A percentile compares a stretch with the other conserved stretches of the same genome.
These are phyloP conservation scores for Oostethus manadensis DNA, from an alignment of 2,113 vertebrate genomes.

Conservation along the genomic window DNA sequence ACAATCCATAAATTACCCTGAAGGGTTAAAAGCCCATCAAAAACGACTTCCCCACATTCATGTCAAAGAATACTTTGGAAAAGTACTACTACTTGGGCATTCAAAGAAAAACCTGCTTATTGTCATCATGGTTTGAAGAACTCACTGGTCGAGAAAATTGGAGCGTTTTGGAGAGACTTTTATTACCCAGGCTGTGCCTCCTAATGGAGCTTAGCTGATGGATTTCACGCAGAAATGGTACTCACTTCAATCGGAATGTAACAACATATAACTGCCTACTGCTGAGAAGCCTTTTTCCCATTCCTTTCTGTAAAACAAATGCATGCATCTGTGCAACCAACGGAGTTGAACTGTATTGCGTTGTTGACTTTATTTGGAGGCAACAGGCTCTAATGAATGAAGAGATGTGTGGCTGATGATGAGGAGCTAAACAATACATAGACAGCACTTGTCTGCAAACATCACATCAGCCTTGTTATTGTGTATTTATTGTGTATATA, in stretches of 20 bases:
- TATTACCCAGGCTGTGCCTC: conserved; percentile 5
- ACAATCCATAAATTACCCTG: background rate
- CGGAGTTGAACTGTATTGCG: background rate
- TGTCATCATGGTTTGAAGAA: conserved; percentile 24
- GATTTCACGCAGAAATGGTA: conserved; percentile 27
- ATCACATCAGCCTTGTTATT: too few species aligned
- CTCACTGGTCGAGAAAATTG: conserved; percentile 11
- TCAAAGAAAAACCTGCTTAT: conserved; percentile 10
- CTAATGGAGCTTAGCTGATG: conserved; percentile 28
- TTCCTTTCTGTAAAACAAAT: conserved; percentile 14
- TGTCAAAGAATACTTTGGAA: conserved; percentile 3
- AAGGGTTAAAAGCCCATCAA: background rate
- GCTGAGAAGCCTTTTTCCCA: conserved; percentile 12
- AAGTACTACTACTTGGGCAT: conserved; percentile 1
- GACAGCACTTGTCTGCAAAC: background rate
- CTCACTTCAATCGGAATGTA: conserved; percentile 11
- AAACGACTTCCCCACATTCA: background rate
- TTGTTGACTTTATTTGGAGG: background rate
- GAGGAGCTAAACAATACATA: background rate
- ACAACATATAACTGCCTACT: conserved; percentile 9
- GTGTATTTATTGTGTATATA: too few species aligned
- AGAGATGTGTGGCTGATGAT: background rate
- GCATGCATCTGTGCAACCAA: background rate
- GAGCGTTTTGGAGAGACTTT: conserved; percentile 12
- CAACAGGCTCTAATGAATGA: background rate